These are phyloP conservation scores for Fukomys damarensis DNA, from an alignment of 2,113 vertebrate species.

Conservation along the genomic window DNA sequence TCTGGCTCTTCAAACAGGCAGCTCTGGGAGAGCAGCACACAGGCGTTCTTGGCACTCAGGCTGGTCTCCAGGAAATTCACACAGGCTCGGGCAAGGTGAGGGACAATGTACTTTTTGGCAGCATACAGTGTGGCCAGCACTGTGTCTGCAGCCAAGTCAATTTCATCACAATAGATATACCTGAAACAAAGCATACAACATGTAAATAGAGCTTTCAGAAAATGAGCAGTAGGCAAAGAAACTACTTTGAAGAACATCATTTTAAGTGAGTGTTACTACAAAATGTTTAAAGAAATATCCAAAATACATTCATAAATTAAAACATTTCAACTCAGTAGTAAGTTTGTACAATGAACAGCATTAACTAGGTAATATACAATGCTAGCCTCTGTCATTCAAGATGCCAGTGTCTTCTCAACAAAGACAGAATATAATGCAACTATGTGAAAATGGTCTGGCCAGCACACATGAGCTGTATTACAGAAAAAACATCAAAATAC, in stretches of 20 bases:
- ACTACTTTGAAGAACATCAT: constrained; percentile 54
- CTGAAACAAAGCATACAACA: constrained; percentile 86
- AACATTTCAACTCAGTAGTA: not conserved
- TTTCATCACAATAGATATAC: constrained; percentile 99
- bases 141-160: constrained; percentile 96
- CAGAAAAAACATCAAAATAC: not conserved
- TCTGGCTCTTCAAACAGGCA: constrained; percentile 98
- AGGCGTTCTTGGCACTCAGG: constrained; percentile 97
- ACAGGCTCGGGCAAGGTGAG: constrained; percentile 96
- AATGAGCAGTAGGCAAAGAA: not conserved
- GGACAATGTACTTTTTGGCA: constrained; percentile 99
- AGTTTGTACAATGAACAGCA: constrained; percentile 53
- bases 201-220: constrained; percentile 45
- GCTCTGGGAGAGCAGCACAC: constrained; percentile 97
- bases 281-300: constrained; percentile 22
- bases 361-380: constrained; percentile 11
- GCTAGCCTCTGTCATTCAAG: not conserved
- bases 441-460: not conserved
- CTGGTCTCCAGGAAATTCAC: constrained; percentile 99
- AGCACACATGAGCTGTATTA: not conserved
- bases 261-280: constrained; percentile 7
- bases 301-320: constrained; percentile 49
- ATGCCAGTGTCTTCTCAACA: not conserved
- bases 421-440: not conserved
- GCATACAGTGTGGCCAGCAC: constrained; percentile 97